Base-by-base conservation (phyloP, 1,140 invertebrate genomes). In the Lucilia sericata region DNA sequence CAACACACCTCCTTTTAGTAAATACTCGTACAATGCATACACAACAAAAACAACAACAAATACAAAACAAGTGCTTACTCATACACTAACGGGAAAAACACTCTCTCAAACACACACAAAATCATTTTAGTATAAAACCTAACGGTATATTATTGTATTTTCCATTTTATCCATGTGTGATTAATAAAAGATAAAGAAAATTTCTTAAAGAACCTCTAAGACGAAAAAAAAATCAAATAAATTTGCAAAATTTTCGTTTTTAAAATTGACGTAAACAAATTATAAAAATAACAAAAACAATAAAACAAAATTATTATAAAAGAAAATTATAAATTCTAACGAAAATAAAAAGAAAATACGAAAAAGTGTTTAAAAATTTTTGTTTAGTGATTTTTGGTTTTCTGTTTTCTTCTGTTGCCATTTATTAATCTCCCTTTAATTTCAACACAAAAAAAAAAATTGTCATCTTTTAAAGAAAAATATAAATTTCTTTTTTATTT, bases 31-130 rank as follows among this genome's bases (percentile, higher is more conserved):
- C 51, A 55, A 5, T 75, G 30, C 60, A 70, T 74, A 74, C 30
- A 30, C 25, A 30, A 30, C 25, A 34, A 75, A 75, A 75, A 76
- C 74, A 76, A 14, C 13, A 75, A 75, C 74, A 42, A 34, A 36
- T 76, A 76, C 74, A 76, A 76, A 76, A 76, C 74, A 76, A 76
- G 74, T 76, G 74, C 74, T 76, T 8, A 17, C 74, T 76, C 51
- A 55, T 55, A 55, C 51, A 55, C 5, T 55, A 5, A 55, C 42
- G 5, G 10, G 7, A 55, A 55, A 55, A 8, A 55, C 51, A 55
- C 51, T 42, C 42, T 42, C 42, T 42, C 42, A 55, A 17, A n/a
- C 51, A 55, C 51, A 55, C 25, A 30, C 25, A 30, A 30, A 55
- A 55, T 12, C 17, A 55, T 70, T 14, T 17, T 5, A 60, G 13